Evolutionary conservation across 2,888 invertebrate species (phyloP).

Genomic region (Alsophila aescularia): DNA sequence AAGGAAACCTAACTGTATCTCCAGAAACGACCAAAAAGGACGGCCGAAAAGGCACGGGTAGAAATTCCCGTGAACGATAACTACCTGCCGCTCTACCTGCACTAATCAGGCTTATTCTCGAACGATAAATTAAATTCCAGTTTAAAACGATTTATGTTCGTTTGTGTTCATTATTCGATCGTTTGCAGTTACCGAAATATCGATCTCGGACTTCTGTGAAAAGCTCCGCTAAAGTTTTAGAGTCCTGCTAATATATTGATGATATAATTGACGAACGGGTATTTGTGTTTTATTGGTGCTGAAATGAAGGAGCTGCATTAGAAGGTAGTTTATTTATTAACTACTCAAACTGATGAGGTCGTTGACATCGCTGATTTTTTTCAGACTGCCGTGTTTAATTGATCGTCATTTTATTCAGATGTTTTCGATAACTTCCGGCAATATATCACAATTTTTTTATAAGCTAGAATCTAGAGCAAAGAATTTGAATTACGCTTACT

Average conservation of each 20-base stretch:
- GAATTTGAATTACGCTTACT: no score
- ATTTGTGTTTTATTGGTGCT: constrained; percentile 25
- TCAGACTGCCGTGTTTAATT: no score
- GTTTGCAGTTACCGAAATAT: constrained; percentile 49
- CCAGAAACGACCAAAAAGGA: constrained; percentile 71
- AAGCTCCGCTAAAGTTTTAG: background rate
- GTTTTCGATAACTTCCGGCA: background rate
- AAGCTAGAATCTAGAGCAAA: no score
- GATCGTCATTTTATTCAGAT: no score
- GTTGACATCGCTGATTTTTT: background rate
- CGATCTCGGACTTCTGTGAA: constrained; percentile 1
- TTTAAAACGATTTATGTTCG: constrained; percentile 66
- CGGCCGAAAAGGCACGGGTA: constrained; percentile 51
- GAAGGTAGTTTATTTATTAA: background rate
- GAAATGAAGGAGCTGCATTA: constrained; percentile 8
- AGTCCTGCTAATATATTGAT: constrained; percentile 36
- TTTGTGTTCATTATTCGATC: constrained; percentile 70
- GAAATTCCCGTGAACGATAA: constrained; percentile 67
- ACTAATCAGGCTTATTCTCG: constrained; percentile 56
- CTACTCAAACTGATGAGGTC: background rate
- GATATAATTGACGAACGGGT: constrained; percentile 40
- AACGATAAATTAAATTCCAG: constrained; percentile 72
- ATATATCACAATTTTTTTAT: background rate
- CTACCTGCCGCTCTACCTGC: constrained; percentile 76
- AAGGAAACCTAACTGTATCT: constrained; percentile 70